phyloP scores from a whole-genome alignment of 1,140 invertebrate genomes.

The Arctopsyche grandis region DNA sequence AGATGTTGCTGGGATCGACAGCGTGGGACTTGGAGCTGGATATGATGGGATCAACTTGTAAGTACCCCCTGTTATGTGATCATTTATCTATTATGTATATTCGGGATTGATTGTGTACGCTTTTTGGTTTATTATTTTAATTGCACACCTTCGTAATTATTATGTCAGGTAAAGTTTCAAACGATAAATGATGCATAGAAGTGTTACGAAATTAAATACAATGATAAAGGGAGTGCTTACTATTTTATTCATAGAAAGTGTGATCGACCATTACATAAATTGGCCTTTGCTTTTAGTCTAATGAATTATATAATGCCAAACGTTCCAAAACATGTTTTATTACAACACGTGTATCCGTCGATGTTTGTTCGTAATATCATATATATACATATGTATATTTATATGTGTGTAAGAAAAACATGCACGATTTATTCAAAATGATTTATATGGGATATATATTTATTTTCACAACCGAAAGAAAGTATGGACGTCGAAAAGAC shows the following conservation, averaged over 20 bases:
- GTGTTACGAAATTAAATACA: background rate
- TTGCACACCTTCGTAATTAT: too few species aligned
- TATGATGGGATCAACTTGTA: constrained; percentile 93
- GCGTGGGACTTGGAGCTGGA: constrained; percentile 87
- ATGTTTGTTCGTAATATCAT: background rate
- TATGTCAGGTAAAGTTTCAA: background rate
- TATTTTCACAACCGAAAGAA: background rate
- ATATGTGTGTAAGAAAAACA: background rate
- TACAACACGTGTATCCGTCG: background rate
- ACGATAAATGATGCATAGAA: background rate
- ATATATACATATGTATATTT: constrained; percentile 8
- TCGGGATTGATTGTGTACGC: too few species aligned
- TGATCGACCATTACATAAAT: constrained; percentile 28
- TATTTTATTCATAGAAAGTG: background rate
- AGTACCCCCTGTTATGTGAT: constrained; percentile 65
- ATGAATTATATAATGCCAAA: constrained; percentile 7
- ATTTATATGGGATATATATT: background rate
- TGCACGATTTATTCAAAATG: too few species aligned
- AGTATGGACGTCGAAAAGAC: background rate
- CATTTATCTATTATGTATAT: constrained; percentile 1
- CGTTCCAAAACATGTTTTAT: background rate
- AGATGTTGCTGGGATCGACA: constrained; percentile 86
- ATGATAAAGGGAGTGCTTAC: background rate
- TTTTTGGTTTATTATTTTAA: too few species aligned
- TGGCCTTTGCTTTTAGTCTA: constrained; percentile 21